Evolutionary conservation across 2,113 vertebrate genomes (phyloP).

Genomic region (Aphyosemion australe): DNA sequence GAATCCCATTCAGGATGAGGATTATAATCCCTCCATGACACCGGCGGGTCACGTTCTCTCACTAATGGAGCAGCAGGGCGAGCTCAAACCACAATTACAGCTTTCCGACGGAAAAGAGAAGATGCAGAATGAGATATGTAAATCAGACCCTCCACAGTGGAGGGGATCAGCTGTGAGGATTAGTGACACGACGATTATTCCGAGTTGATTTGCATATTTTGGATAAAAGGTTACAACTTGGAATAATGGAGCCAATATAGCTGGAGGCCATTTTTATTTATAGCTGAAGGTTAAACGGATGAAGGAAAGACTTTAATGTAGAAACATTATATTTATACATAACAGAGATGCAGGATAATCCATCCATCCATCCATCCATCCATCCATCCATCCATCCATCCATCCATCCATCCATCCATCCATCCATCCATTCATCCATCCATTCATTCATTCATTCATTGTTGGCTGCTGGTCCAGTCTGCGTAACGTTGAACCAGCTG

Average conservation of each 20-base stretch:
- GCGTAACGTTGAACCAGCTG: no score
- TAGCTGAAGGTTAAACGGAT: slow-evolving; percentile 15
- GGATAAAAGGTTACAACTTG: slow-evolving; percentile 24
- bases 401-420: no score
- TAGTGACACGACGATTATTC: slow-evolving; percentile 63
- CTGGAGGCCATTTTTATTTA: slow-evolving; percentile 12
- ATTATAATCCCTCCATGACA: no score
- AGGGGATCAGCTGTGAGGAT: slow-evolving; percentile 54
- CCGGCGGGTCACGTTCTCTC: slow-evolving; percentile 47
- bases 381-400: no score
- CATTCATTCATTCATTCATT: no score
- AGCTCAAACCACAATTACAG: slow-evolving; percentile 51
- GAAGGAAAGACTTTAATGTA: no score
- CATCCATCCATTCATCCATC: no score
- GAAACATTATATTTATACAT: no score
- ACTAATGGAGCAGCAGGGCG: slow-evolving; percentile 11
- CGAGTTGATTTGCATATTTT: slow-evolving; percentile 52
- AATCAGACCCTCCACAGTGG: slow-evolving; percentile 48
- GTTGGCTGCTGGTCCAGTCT: no score
- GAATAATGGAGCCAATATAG: slow-evolving; percentile 14
- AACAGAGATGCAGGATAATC: no score
- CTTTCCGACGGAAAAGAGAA: slow-evolving; percentile 55
- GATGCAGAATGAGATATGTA: slow-evolving; percentile 67
- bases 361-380: no score
- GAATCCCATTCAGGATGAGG: no score